Evolutionary conservation across 2,113 vertebrate genomes (phyloP).

Genomic region (Bubo bubo): DNA sequence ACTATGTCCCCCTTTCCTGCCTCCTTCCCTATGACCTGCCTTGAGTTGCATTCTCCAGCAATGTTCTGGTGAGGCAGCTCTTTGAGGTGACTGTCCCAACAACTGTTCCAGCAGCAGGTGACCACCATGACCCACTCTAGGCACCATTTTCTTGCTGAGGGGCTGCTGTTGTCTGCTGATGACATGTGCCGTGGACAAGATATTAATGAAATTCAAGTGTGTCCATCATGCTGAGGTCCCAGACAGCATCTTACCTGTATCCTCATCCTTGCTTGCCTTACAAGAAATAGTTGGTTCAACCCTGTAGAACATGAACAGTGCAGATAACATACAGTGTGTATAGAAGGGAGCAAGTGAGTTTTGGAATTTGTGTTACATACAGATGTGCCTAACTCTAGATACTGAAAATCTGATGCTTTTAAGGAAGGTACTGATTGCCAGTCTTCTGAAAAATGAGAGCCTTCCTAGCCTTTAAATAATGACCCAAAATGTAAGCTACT

Average conservation of each 20-base stretch:
- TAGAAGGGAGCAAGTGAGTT: not conserved
- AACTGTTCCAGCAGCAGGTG: not conserved
- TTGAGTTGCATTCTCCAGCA: accelerated
- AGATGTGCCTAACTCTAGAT: not conserved
- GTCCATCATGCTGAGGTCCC: not conserved
- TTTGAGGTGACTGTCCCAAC: not conserved
- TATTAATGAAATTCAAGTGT: not conserved
- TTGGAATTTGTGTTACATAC: not conserved
- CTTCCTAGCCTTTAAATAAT: not conserved
- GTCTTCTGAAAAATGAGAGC: not conserved
- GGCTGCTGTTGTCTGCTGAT: not conserved
- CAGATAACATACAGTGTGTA: not conserved
- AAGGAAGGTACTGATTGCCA: not conserved
- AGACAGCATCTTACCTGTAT: not conserved
- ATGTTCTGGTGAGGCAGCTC: not conserved
- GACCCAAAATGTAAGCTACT: not conserved
- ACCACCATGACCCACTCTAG: not conserved
- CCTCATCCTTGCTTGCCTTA: not conserved
- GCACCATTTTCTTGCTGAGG: not conserved
- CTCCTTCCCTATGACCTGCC: not conserved
- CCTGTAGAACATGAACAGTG: not conserved
- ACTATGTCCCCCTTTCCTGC: not conserved
- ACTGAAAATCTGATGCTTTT: not conserved
- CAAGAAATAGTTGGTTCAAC: not conserved
- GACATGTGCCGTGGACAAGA: not conserved